Evolutionary conservation across 2,888 invertebrate genomes (phyloP).

Genomic region (Apotomis capreana): DNA sequence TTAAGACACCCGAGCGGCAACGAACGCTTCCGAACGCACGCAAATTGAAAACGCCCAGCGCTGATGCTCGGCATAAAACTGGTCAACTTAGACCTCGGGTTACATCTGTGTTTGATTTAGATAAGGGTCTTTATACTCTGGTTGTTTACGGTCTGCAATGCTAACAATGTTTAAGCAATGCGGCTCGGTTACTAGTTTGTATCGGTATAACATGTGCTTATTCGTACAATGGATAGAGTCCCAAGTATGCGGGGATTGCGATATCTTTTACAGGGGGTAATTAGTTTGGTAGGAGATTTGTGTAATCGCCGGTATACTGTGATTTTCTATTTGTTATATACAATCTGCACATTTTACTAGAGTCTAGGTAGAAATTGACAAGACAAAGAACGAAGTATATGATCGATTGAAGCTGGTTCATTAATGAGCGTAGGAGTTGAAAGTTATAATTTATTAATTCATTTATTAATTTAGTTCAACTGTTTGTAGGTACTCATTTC

Average conservation of each 20-base stretch:
- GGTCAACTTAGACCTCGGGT: conserved; percentile 59
- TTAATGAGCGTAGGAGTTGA: no score
- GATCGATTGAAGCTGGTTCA: background rate
- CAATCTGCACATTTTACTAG: background rate
- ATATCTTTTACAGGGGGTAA: conserved; percentile 51
- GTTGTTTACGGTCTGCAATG: conserved; percentile 57
- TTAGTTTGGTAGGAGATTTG: conserved; percentile 49
- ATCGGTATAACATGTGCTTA: conserved; percentile 56
- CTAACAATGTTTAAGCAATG: conserved; percentile 61
- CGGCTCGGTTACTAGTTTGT: conserved; percentile 56
- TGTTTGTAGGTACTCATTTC: no score
- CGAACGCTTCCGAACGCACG: conserved; percentile 67
- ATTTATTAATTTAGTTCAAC: no score
- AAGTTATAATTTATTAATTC: background rate
- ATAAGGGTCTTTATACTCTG: conserved; percentile 51
- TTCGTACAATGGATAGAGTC: conserved; percentile 53
- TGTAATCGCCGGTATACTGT: conserved; percentile 46
- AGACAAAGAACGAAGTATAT: background rate
- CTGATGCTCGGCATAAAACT: conserved; percentile 56
- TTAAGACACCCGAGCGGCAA: conserved; percentile 60
- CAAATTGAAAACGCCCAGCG: conserved; percentile 75
- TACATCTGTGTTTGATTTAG: conserved; percentile 45
- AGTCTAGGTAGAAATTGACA: background rate
- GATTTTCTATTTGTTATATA: conserved; percentile 37
- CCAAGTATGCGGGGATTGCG: conserved; percentile 53